phyloP scores from a whole-genome alignment of 1,140 invertebrate species.

The Lethrus apterus region DNA sequence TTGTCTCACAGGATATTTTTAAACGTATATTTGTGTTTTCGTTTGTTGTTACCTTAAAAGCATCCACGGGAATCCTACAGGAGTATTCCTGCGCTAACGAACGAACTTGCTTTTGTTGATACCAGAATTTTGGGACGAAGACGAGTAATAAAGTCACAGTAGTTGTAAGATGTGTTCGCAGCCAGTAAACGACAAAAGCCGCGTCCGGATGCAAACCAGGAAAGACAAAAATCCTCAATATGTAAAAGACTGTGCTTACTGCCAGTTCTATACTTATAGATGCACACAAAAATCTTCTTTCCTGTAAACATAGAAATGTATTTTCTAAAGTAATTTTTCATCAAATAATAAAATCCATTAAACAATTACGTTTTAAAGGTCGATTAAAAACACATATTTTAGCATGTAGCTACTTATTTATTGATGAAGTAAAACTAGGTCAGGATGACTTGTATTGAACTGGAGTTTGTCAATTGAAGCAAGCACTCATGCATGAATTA shows the following conservation, averaged over 20 bases:
- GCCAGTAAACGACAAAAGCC: constrained; percentile 59
- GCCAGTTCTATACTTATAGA: constrained; percentile 68
- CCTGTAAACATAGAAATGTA: constrained; percentile 45
- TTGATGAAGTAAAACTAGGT: too few relatives aligned
- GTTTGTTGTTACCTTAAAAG: constrained; percentile 49
- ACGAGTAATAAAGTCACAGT: constrained; percentile 67
- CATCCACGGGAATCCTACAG: constrained; percentile 51
- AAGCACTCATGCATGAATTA: too few relatives aligned
- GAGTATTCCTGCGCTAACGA: constrained; percentile 59
- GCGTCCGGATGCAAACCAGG: constrained; percentile 59
- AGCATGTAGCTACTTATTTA: too few relatives aligned
- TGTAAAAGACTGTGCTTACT: constrained; percentile 62
- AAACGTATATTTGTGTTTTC: too few relatives aligned
- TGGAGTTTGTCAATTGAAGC: too few relatives aligned
- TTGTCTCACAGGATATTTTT: too few relatives aligned
- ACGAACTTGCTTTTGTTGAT: constrained; percentile 57
- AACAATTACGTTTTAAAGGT: too few relatives aligned
- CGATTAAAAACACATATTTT: too few relatives aligned
- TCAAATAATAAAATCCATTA: too few relatives aligned
- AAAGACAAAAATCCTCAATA: constrained; percentile 55
- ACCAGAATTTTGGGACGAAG: constrained; percentile 74
- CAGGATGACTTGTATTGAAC: too few relatives aligned
- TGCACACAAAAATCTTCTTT: constrained; percentile 69
- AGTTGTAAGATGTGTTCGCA: constrained; percentile 70
- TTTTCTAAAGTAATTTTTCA: too few relatives aligned